Percentiles rank a stretch among this genome's conserved stretches.
Conservation (phyloP, 2,113 vertebrate genomes). For the Abramis brama region DNA sequence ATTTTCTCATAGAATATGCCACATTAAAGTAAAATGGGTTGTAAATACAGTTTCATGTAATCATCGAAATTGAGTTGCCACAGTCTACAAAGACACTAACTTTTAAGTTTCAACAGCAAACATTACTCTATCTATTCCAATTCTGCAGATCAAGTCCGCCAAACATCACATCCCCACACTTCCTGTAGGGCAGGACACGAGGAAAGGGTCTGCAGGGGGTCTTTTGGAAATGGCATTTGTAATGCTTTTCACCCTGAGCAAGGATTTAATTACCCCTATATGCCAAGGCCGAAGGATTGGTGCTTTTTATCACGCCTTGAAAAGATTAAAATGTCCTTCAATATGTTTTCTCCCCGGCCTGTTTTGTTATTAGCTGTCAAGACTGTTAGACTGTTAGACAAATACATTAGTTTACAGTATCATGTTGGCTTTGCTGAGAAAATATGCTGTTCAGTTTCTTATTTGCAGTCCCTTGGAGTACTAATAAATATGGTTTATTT, state of each 20-base stretch:
- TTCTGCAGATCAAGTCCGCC: not conserved
- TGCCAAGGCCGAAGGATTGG: not conserved
- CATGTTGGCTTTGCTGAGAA: not conserved
- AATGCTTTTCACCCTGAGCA: constrained; percentile 10
- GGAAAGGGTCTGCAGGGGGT: constrained; percentile 4
- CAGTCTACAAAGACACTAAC: not conserved
- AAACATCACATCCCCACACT: not conserved
- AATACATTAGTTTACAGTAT: constrained; percentile 18
- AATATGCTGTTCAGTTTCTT: not conserved
- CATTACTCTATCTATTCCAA: not conserved
- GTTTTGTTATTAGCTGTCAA: constrained; percentile 33
- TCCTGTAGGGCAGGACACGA: not conserved
- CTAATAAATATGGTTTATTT: not conserved
- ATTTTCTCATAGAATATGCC: not conserved
- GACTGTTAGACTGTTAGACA: constrained; percentile 9
- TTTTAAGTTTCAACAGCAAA: not conserved
- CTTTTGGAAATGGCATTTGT: not conserved
- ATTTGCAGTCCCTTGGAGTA: not conserved
- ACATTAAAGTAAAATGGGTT: not conserved
- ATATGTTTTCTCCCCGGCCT: not conserved
- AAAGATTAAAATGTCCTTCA: constrained; percentile 19
- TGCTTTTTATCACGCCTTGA: not conserved
- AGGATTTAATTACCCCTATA: not conserved
- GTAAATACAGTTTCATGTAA: not conserved
- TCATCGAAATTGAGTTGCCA: not conserved